Percentiles rank a stretch among this genome's conserved stretches.
These are phyloP conservation scores for Antheraea pernyi DNA, from an alignment of 1,140 invertebrate species.

Conservation along the genomic window DNA sequence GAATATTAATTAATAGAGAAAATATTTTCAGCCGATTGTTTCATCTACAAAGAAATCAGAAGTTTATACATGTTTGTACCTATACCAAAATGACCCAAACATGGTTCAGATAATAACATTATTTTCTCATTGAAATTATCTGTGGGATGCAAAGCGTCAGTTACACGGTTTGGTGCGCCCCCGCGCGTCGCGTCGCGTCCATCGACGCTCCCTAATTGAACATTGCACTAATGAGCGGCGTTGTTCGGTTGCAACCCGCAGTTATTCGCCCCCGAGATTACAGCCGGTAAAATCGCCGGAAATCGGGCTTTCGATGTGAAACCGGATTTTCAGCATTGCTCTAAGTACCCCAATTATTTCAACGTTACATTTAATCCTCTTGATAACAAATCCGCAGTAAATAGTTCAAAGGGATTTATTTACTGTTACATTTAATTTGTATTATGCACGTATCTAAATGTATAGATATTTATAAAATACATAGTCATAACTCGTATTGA, in stretches of 20 bases:
- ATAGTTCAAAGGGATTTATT: conserved; percentile 6
- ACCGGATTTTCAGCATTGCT: conserved; percentile 44
- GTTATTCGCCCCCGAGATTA: conserved; percentile 69
- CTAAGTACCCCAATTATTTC: conserved; percentile 44
- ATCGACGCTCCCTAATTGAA: conserved; percentile 49
- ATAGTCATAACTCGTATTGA: too few relatives aligned
- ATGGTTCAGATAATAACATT: not conserved
- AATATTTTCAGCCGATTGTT: too few relatives aligned
- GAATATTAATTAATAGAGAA: too few relatives aligned
- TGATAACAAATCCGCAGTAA: not conserved
- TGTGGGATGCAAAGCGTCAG: conserved; percentile 21
- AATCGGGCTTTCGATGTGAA: conserved; percentile 44
- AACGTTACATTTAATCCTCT: conserved; percentile 13
- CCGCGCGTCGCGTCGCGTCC: conserved; percentile 21
- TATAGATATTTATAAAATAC: too few relatives aligned
- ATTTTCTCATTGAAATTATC: not conserved
- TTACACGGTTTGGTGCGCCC: conserved; percentile 21
- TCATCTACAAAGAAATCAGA: not conserved
- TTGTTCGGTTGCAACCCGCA: conserved; percentile 62
- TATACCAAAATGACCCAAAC: not conserved
- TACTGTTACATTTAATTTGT: not conserved
- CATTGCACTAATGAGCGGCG: conserved; percentile 67
- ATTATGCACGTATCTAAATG: not conserved
- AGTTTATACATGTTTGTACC: not conserved
- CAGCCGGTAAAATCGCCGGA: conserved; percentile 61